Base-by-base conservation (phyloP, 2,888 invertebrate genomes). In the Trissolcus brochymenae region DNA sequence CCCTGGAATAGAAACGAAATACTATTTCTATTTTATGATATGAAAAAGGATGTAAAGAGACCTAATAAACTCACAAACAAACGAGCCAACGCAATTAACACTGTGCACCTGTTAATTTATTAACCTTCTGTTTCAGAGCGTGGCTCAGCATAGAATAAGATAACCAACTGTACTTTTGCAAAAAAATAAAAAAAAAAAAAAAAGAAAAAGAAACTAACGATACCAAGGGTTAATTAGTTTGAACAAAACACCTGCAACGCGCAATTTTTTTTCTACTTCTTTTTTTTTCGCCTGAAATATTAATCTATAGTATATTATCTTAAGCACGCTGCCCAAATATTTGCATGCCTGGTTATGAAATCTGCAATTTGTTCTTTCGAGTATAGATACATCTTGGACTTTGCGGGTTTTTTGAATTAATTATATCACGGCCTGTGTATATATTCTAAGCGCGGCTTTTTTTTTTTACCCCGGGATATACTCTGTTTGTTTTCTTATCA, bases 1-100 rank as follows among this genome's bases (percentile, higher is more conserved):
- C 64, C 59, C 46, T 14, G 25, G 51, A 40, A 64, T 54, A 64
- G 35, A 71, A 59, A 19, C 64, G 21, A 64, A 64, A 59, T 59
- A 57, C 57, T 35, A 35, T 35, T 35, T 35, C 35, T 35, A 35
- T 35, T 35, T 35, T 35, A 35, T 35, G 35, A 35, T 4, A 59
- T 46, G 17, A 41, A 41, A 41, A 56, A 46, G 16, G 11, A 46
- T n/a, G n/a, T 46, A 46, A 46, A 46, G 16, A 46, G 46, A 46
- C n/a, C n/a, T 16, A 46, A 46, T n/a, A 46, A 16, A 46, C 14
- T 46, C 46, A 46, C 46, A 46, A 14, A 43, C 7, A n/a, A 55
- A 55, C n/a, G 16, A 9, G n/a, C 9, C 46, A 43, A 54, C 21
- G 41, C 53, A 43, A 43, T 62, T 41, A 62, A 43, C 46, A 14